A percentile compares a stretch with the other conserved stretches of the same genome.
phyloP scores from a whole-genome alignment of 2,888 invertebrate species.

The Chymomyza procnemis region DNA sequence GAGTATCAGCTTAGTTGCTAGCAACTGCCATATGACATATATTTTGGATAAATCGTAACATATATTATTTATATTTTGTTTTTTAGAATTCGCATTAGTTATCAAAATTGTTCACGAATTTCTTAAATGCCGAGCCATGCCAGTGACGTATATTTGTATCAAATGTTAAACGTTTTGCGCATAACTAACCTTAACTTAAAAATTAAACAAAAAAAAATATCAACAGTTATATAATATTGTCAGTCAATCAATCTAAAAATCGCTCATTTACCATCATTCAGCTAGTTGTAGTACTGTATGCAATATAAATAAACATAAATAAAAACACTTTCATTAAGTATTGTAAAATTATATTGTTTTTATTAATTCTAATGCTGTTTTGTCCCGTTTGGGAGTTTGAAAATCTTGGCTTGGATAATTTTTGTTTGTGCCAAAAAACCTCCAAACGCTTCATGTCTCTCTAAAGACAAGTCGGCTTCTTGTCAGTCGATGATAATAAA shows the following conservation, averaged over 20 bases:
- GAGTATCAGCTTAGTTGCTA: slow-evolving; percentile 2
- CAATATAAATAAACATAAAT: slow-evolving; percentile 59
- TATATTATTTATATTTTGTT: slow-evolving; percentile 49
- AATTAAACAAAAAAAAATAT: too few species aligned
- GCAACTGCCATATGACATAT: slow-evolving; percentile 53
- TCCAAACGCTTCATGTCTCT: too few species aligned
- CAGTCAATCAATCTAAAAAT: slow-evolving; percentile 34
- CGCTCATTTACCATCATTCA: slow-evolving; percentile 40
- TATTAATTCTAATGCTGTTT: too few species aligned
- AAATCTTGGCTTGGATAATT: too few species aligned
- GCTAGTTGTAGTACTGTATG: slow-evolving; percentile 58
- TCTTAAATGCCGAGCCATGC: slow-evolving; percentile 18
- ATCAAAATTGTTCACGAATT: slow-evolving; percentile 10
- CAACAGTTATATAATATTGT: neutral
- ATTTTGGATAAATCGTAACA: slow-evolving; percentile 25
- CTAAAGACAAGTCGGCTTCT: too few species aligned
- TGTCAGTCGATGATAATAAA: too few species aligned
- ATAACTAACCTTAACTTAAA: neutral
- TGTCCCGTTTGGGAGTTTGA: neutral
- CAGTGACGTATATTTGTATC: slow-evolving; percentile 73
- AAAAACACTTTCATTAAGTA: slow-evolving; percentile 45
- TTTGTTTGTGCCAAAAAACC: too few species aligned
- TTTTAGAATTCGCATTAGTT: neutral
- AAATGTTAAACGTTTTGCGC: slow-evolving; percentile 62
- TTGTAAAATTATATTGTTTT: neutral